Base-by-base conservation (phyloP, 2,797 vertebrate genomes). In the Mormyrus proboscirostris region DNA sequence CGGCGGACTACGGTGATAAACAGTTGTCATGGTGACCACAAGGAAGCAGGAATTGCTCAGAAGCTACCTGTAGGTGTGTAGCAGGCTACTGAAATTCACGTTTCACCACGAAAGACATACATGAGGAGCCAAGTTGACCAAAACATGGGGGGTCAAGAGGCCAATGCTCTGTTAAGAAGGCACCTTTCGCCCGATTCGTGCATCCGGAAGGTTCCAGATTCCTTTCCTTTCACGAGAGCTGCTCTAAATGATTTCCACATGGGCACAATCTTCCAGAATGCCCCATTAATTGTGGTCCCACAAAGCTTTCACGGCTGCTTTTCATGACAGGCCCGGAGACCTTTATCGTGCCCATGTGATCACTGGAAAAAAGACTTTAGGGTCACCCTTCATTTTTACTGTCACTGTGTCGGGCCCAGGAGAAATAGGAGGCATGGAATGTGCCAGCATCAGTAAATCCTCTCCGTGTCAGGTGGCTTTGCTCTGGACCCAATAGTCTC, bases 331-430 rank as follows among this genome's bases (percentile, higher is more conserved):
- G 3, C 55, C 55, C 41, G 51, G 86, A 62, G 86, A 41, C 86
- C 29, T 22, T 87, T 57, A 86, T 38, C 10, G 3, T 86, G n/a
- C 86, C 53, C 86, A 41, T 41, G 25, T 25, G 50, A 87, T 55
- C 16, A 41, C 59, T 6, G 59, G 59, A 38, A 53, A 86, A 88
- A 41, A 62, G 53, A 79, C 76, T 79, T 57, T n/a, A 88, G 69
- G 89, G 86, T 88, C 89, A 90, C 89, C 73, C 82, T 83, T 90
- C 44, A 88, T 88, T 82, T 87, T 88, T 41, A 57, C 86, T 88
- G 51, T 88, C 51, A 83, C 55, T 51, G 87, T 16, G 44, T 69
- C 86, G 65, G 86, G 33, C 51, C 41, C 50, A 53, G 14, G 7
- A 73, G 49, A 86, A 59, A 84, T 62, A 89, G 50, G 53, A 86